Conservation (phyloP, 2,888 invertebrate species). For the Drosophila melanosoma region DNA sequence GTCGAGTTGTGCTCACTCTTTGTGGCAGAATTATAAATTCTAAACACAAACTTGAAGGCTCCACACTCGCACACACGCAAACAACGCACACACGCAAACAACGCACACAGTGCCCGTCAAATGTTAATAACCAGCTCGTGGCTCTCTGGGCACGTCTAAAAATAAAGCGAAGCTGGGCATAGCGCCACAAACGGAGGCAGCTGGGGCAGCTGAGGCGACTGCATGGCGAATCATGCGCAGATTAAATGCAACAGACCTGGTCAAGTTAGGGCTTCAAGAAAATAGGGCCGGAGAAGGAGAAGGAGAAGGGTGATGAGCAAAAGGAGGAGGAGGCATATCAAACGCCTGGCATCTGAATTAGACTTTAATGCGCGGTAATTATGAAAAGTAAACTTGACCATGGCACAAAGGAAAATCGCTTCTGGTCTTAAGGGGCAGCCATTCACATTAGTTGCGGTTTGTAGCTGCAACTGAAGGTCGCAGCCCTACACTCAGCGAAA, state of each 20-base stretch:
- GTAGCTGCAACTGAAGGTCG: conserved; percentile 51
- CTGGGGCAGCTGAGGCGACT: conserved; percentile 52
- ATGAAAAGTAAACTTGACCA: conserved; percentile 71
- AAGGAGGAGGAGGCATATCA: conserved; percentile 41
- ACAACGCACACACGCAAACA: conserved; percentile 15
- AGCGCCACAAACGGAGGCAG: conserved; percentile 34
- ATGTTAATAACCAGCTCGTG: conserved; percentile 70
- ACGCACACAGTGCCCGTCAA: conserved; percentile 52
- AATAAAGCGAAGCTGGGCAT: conserved; percentile 36
- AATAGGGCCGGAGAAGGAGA: neutral
- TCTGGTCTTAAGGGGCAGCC: conserved; percentile 56
- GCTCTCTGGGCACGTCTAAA: conserved; percentile 47
- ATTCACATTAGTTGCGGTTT: conserved; percentile 65
- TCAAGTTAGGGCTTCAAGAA: neutral
- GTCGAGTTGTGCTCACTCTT: conserved; percentile 11
- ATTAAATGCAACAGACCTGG: conserved; percentile 47
- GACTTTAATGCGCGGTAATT: conserved; percentile 75
- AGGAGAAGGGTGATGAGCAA: neutral
- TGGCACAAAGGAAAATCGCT: conserved; percentile 56
- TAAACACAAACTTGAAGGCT: conserved; percentile 49
- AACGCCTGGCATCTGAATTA: conserved; percentile 62
- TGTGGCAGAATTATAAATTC: conserved; percentile 64
- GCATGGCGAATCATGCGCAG: conserved; percentile 68
- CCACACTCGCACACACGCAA: conserved; percentile 8
- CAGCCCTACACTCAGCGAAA: neutral